A percentile compares a stretch with the other conserved stretches of the same genome.
Evolutionary conservation across 2,113 vertebrate species (phyloP).

Genomic region (Amia ocellicauda): DNA sequence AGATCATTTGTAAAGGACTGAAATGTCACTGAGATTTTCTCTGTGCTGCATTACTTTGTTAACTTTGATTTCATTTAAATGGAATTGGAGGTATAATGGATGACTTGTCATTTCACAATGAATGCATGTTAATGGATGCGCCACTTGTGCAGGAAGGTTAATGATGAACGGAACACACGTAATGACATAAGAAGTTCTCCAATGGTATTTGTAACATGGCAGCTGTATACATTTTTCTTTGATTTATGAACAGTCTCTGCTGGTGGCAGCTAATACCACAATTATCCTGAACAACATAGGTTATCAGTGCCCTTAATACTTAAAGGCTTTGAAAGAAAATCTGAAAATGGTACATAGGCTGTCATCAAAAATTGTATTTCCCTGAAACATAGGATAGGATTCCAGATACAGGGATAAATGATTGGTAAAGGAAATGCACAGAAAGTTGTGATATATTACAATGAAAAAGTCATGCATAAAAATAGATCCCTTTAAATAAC

Average conservation of each 20-base stretch:
- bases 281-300: too few relatives aligned
- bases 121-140: not conserved
- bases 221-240: not conserved
- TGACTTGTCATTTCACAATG: not conserved
- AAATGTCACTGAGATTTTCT: not conserved
- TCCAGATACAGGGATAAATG: too few relatives aligned
- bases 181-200: not conserved
- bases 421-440: too few relatives aligned
- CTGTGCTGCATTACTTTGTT: not conserved
- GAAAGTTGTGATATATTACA: too few relatives aligned
- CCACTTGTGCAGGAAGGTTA: not conserved
- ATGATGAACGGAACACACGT: not conserved
- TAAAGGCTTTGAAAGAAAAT: too few relatives aligned
- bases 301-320: too few relatives aligned
- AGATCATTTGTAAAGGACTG: conserved; percentile 36
- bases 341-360: too few relatives aligned
- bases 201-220: not conserved
- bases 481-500: too few relatives aligned
- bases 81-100: conserved; percentile 6
- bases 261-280: too few relatives aligned
- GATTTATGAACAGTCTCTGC: not conserved
- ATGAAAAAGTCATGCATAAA: too few relatives aligned
- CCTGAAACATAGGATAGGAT: too few relatives aligned
- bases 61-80: not conserved
- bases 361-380: too few relatives aligned